Evolutionary conservation across 2,113 vertebrate genomes (phyloP).

Genomic region (Prolemur simus): DNA sequence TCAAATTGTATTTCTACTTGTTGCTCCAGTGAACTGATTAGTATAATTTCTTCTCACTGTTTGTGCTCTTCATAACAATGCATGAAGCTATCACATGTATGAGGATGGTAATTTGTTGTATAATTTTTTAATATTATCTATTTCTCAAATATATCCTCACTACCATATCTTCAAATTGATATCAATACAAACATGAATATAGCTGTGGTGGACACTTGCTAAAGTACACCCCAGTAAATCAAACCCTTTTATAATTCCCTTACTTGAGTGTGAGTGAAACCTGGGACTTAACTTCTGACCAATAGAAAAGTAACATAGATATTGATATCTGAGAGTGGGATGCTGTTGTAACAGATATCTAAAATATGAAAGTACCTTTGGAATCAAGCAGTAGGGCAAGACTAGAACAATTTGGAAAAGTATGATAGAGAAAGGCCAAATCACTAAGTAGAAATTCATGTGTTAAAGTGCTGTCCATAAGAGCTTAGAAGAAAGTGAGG

Average conservation of each 20-base stretch:
- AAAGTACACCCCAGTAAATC: background rate
- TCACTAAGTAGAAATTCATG: background rate
- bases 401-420: background rate
- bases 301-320: background rate
- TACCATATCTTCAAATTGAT: background rate
- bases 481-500: background rate
- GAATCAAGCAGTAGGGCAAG: background rate
- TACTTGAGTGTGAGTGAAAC: background rate
- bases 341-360: background rate
- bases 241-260: background rate
- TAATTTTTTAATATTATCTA: background rate
- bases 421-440: background rate
- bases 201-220: background rate
- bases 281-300: background rate
- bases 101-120: background rate
- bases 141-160: background rate
- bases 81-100: background rate
- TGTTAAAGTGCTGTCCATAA: background rate
- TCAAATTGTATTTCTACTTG: too few relatives aligned
- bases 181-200: background rate
- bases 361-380: background rate
- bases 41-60: background rate
- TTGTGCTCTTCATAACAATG: background rate
- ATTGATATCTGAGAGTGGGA: background rate
- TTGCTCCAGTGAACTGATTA: background rate